These are phyloP conservation scores for Aphidoletes aphidimyza DNA, from an alignment of 2,888 invertebrate species.

Conservation along the genomic window DNA sequence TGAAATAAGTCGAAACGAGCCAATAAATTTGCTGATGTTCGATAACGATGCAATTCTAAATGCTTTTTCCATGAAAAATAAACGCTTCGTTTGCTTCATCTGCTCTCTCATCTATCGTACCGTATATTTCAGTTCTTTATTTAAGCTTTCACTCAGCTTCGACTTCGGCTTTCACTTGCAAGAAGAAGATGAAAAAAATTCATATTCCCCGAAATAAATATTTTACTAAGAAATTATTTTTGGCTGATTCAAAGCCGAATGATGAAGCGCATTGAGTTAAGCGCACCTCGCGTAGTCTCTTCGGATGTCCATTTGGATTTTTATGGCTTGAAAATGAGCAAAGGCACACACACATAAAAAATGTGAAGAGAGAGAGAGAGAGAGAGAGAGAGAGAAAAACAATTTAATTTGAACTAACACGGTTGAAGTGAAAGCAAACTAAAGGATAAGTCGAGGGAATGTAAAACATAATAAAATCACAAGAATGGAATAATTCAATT, in stretches of 20 bases:
- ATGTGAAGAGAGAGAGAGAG: background rate
- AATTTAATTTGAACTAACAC: background rate
- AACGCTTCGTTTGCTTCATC: background rate
- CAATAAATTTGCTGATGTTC: background rate
- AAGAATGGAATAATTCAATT: background rate
- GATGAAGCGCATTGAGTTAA: background rate
- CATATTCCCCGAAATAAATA: constrained; percentile 28
- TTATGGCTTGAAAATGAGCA: constrained; percentile 1
- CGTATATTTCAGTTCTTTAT: background rate
- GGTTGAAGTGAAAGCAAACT: background rate
- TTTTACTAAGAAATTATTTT: background rate
- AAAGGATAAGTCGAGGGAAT: background rate
- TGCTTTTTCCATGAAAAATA: background rate
- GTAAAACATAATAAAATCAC: background rate
- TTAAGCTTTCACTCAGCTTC: background rate
- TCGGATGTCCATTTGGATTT: background rate
- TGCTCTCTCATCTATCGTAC: background rate
- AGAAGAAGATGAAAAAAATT: background rate
- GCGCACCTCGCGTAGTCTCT: background rate
- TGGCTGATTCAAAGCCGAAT: background rate
- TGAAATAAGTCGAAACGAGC: background rate
- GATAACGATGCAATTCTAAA: background rate
- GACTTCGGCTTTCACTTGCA: background rate
- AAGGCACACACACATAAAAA: too few relatives aligned
- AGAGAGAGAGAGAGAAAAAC: background rate